Evolutionary conservation across 2,113 vertebrate genomes (phyloP), one percentile per base, ranked within the genome.

Genomic region (Hystrix brachyura): DNA sequence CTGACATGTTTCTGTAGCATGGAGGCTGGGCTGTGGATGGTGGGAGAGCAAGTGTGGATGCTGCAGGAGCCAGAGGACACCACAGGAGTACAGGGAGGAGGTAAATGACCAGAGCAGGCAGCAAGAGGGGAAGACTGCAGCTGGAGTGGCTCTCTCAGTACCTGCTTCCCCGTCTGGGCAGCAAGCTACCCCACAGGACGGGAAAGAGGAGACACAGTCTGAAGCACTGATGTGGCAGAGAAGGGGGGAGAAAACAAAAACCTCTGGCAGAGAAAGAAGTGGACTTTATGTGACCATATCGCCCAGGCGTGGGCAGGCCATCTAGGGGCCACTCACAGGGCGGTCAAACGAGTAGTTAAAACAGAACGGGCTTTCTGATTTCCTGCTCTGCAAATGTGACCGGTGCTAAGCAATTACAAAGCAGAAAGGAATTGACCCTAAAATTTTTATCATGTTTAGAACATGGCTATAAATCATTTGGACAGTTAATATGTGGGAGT

Each of bases 371-470:
- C 10, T 55, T 53, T 85, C 60, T 72, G 72, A 67, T n/a, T 85
- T 78, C n/a, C 65, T 57, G 71, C 29, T 92, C 71, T 89, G 43
- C 25, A 86, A 62, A 87, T 14, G 11, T 59, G 51, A 74, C 55
- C 48, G 74, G 59, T 7, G 46, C 46, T 43, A 15, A 62, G 64
- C 23, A 82, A 79, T 78, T 62, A 59, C 18, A 18, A 88, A 71
- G 57, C 32, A 91, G 21, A 95, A 83, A 84, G 81, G 29, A 25
- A 43, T 15, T 84, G 81, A 90, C 71, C 25, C 38, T 88, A 51
- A 78, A 38, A 29, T 85, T 90, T 90, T 89, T 69, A 80, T 65
- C n/a, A n/a, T 25, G 32, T 64, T 91, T 57, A 55, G 79, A 80
- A 87, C 59, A 88, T 4, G 15, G 62, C n/a, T 83, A n/a, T 72